Percentiles rank a stretch among this genome's conserved stretches.
Conservation (phyloP, 2,797 vertebrate genomes). For the Semotilus atromaculatus region DNA sequence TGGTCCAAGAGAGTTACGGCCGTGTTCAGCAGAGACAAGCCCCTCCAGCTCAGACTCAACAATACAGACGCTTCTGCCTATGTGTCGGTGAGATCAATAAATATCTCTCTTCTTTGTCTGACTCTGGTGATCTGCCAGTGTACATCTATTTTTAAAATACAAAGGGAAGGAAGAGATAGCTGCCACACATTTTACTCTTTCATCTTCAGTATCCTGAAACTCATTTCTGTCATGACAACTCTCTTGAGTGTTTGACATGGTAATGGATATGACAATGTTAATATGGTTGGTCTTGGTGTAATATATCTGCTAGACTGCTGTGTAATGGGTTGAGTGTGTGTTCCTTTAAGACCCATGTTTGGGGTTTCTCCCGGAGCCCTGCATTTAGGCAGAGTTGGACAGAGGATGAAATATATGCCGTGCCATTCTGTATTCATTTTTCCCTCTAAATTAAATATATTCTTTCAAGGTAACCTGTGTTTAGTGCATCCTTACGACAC, state of each 20-base stretch:
- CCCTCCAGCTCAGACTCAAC: constrained; percentile 84
- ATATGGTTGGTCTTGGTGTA: neutral
- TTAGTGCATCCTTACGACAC: too few relatives aligned
- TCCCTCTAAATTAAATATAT: too few relatives aligned
- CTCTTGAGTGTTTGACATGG: neutral
- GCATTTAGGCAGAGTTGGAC: too few relatives aligned
- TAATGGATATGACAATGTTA: neutral
- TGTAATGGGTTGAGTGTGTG: too few relatives aligned
- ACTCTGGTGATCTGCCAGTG: neutral
- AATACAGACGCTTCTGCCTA: constrained; percentile 87
- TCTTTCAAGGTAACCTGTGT: too few relatives aligned
- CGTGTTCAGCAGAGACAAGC: constrained; percentile 85
- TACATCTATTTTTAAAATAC: constrained; percentile 13
- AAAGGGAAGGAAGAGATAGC: neutral
- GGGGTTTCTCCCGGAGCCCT: too few relatives aligned
- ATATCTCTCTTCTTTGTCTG: constrained; percentile 42
- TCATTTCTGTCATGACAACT: neutral
- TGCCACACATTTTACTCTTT: neutral
- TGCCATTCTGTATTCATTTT: too few relatives aligned
- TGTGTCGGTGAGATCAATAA: constrained; percentile 84
- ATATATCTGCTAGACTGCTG: neutral
- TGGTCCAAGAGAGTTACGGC: constrained; percentile 95
- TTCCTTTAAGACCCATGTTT: too few relatives aligned
- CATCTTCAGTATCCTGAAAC: neutral
- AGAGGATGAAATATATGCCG: too few relatives aligned